A percentile compares a stretch with the other conserved stretches of the same genome.
phyloP scores from a whole-genome alignment of 2,113 vertebrate species.

The Zootoca vivipara region DNA sequence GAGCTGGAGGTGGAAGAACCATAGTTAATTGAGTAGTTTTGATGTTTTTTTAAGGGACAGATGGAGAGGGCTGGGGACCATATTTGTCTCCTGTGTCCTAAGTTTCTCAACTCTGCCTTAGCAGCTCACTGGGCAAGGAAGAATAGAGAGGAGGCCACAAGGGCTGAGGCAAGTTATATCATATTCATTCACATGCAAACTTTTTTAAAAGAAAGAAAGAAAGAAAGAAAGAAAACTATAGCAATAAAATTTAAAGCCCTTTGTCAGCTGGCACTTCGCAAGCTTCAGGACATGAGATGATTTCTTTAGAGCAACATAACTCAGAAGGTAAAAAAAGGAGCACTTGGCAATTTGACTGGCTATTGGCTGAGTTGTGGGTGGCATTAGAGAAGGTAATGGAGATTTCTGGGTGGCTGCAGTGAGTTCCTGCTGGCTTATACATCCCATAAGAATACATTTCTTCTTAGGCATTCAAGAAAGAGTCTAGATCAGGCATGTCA shows the following conservation, averaged over 20 bases:
- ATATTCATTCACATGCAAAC: constrained; percentile 39
- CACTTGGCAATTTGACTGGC: constrained; percentile 26
- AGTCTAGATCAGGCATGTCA: no score
- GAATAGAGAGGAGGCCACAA: no score
- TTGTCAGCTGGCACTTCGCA: constrained; percentile 41
- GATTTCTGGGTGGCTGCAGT: not conserved
- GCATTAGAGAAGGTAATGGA: constrained; percentile 19
- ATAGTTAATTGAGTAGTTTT: no score
- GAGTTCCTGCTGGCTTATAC: not conserved
- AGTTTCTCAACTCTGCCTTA: no score
- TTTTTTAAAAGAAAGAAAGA: no score
- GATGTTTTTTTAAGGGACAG: no score
- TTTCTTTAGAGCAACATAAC: constrained; percentile 50
- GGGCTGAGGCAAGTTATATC: constrained; percentile 18
- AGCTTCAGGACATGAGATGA: constrained; percentile 40
- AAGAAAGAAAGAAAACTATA: not conserved
- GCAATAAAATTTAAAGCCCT: constrained; percentile 59
- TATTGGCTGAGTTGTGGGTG: constrained; percentile 24
- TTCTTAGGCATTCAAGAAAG: not conserved
- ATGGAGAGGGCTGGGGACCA: no score
- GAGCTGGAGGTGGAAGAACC: no score
- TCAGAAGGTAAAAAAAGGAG: constrained; percentile 34
- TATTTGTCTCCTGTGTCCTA: no score
- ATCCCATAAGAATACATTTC: constrained; percentile 27
- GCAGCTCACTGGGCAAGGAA: no score